phyloP scores from a whole-genome alignment of 2,888 invertebrate genomes.

The Sesamia inferens region DNA sequence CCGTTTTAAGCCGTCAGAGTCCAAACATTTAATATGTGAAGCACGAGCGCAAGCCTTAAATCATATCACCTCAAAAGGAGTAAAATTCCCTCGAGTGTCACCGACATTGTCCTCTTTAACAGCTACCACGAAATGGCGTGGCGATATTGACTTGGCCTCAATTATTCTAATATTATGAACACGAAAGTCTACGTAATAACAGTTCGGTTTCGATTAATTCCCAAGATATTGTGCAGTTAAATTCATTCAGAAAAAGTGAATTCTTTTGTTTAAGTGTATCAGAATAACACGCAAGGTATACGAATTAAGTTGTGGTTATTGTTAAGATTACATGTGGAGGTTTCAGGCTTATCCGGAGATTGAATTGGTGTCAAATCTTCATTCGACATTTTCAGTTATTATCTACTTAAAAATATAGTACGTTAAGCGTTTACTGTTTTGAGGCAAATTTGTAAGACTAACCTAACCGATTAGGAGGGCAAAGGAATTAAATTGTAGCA shows the following conservation, averaged over 20 bases:
- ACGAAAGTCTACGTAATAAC: constrained; percentile 52
- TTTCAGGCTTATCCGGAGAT: background rate
- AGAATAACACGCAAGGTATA: constrained; percentile 7
- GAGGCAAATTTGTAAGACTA: too few species aligned
- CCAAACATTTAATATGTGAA: constrained; percentile 44
- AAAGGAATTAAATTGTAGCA: background rate
- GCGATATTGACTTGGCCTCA: constrained; percentile 61
- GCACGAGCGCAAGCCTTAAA: constrained; percentile 55
- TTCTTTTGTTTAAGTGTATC: background rate
- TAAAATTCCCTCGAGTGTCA: constrained; percentile 72
- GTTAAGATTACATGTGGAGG: background rate
- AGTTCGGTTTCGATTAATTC: constrained; percentile 42
- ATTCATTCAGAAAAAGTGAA: constrained; percentile 31
- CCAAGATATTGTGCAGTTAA: constrained; percentile 28
- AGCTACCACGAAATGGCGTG: constrained; percentile 47
- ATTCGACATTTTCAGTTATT: too few species aligned
- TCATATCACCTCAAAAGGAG: constrained; percentile 66
- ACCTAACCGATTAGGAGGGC: background rate
- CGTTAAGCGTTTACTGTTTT: too few species aligned
- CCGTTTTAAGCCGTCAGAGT: constrained; percentile 13
- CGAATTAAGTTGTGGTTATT: background rate
- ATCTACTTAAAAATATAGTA: background rate
- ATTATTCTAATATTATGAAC: constrained; percentile 51
- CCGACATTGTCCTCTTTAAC: constrained; percentile 72
- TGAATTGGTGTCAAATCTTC: too few species aligned